Evolutionary conservation across 2,113 vertebrate genomes (phyloP), one percentile per base, ranked within the genome.

Genomic region (Notarius lentiginosus): DNA sequence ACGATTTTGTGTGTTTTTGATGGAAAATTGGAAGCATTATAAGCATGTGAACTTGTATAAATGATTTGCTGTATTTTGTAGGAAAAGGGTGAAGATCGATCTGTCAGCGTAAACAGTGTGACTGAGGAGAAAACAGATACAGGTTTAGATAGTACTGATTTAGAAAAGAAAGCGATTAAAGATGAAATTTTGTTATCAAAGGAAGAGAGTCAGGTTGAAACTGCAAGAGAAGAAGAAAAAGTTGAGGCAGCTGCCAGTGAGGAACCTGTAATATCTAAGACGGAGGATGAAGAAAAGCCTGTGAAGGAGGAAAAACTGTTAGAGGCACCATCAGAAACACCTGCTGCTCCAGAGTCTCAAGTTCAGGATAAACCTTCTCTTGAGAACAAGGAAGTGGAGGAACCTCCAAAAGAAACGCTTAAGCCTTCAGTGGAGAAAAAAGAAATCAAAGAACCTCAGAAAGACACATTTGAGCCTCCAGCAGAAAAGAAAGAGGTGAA

Each of bases 81-180:
- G 95, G 93, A 92, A 86, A 89, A 91, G 66, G 72, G 2, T 86
- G 86, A 91, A 68, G 92, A 91, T 79, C 84, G 88, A 30, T 56
- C 79, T 82, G 66, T 80, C 49, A 87, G 68, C 47, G 34, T 15
- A 60, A 84, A 53, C 72, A 84, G 18, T 86, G 84, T 82, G 55
- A 20, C 68, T 84, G 87, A 84, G 58, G 85, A 90, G 88, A 75
- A 51, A 66, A 79, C 77, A 82, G 90, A 92, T 73, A 83, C 41
- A 84, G 88, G 90, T 81, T 83, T 81, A 30, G 90, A 90, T 11
- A 85, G 86, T 56, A 73, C 90, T 5, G 53, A 66, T 87, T 51
- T 79, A 89, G 89, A 66, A 77, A 65, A 65, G 24, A 89, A 88
- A 66, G 88, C 90, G 1, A 82, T 82, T 8, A 82, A 91, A 27